Evolutionary conservation across 2,113 vertebrate genomes (phyloP), one percentile per base, ranked within the genome.

Genomic region (Saimiri boliviensis): DNA sequence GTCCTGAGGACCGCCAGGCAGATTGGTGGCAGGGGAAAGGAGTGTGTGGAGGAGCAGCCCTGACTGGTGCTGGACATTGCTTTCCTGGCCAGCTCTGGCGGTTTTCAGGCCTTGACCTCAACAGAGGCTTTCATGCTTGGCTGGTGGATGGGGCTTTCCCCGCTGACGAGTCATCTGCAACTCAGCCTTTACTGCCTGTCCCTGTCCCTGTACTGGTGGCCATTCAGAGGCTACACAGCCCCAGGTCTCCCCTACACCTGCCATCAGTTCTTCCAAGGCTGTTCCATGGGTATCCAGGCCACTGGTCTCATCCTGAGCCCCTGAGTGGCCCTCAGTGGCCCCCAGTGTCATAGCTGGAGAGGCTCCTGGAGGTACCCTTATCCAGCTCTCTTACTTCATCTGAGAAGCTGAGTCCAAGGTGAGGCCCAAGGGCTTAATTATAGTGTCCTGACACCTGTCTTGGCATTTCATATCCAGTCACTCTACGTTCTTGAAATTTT

Each of bases 91-190:
- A 89, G 6, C 47, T 85, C n/a, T 89, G 79, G 71, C 63, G 60
- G 21, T 76, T 95, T 94, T 95, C 37, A 91, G 86, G 70, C 60
- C 74, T 95, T 96, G 85, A 97, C 87, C 81, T 97, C 13, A 84
- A 56, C 74, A 25, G 56, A 93, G 17, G 73, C 81, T 94, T 97
- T 1, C 12, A 0, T 92, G 56, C 85, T 90, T 89, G 71, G 35
- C 83, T 92, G 73, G 3, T 0, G 2, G 70, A 71, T 58, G 92
- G 92, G 95, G 73, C 86, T 88, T 96, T 79, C 66, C 83, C 79
- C 89, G 83, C 89, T 58, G 56, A 93, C 35, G 85, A 95, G 71
- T 60, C 63, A 19, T 96, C 68, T 92, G 52, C n/a, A 95, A 21
- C 58, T 63, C 7, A 17, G 52, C 47, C 63, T 74, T 73, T 58